These are phyloP conservation scores for Cynodonichthys magdalenae DNA, from an alignment of 2,797 vertebrate species.

Conservation along the genomic window DNA sequence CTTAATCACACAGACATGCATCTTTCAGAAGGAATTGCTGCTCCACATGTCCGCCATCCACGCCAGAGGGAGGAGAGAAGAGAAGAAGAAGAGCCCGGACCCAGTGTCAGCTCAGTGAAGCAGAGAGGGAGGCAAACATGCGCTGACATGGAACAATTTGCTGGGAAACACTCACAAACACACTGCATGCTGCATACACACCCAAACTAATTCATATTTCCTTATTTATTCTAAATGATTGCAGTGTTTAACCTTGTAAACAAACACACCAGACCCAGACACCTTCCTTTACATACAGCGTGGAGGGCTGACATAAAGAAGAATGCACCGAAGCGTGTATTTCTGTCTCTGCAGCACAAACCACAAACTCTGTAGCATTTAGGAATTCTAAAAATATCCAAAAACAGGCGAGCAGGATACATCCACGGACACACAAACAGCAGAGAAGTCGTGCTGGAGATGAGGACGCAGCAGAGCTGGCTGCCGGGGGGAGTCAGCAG, in stretches of 20 bases:
- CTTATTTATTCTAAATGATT: slow-evolving; percentile 22
- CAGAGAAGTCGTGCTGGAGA: slow-evolving; percentile 50
- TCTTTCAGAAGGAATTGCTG: slow-evolving; percentile 27
- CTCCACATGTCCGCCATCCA: slow-evolving; percentile 53
- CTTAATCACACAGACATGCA: slow-evolving; percentile 42
- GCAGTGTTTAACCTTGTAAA: slow-evolving; percentile 21
- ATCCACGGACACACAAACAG: slow-evolving; percentile 19
- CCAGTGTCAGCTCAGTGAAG: slow-evolving; percentile 73
- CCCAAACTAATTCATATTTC: slow-evolving; percentile 24
- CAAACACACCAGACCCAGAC: slow-evolving; percentile 15
- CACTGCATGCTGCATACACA: slow-evolving; percentile 3
- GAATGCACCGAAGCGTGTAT: slow-evolving; percentile 16
- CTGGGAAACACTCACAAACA: slow-evolving; percentile 44
- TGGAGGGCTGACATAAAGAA: slow-evolving; percentile 22
- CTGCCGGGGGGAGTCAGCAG: slow-evolving; percentile 82
- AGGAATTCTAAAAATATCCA: slow-evolving; percentile 66
- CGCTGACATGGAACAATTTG: slow-evolving; percentile 59
- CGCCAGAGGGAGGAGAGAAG: slow-evolving; percentile 37
- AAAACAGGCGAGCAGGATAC: slow-evolving; percentile 46
- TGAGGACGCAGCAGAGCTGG: slow-evolving; percentile 71
- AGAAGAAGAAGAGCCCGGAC: slow-evolving; percentile 47
- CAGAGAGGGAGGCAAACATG: slow-evolving; percentile 56
- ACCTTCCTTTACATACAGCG: slow-evolving; percentile 19
- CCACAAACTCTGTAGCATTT: slow-evolving; percentile 50
- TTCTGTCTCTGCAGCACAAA: slow-evolving; percentile 41